phyloP scores from a whole-genome alignment of 2,888 invertebrate genomes.

The Rhagophthalmus giganteus region DNA sequence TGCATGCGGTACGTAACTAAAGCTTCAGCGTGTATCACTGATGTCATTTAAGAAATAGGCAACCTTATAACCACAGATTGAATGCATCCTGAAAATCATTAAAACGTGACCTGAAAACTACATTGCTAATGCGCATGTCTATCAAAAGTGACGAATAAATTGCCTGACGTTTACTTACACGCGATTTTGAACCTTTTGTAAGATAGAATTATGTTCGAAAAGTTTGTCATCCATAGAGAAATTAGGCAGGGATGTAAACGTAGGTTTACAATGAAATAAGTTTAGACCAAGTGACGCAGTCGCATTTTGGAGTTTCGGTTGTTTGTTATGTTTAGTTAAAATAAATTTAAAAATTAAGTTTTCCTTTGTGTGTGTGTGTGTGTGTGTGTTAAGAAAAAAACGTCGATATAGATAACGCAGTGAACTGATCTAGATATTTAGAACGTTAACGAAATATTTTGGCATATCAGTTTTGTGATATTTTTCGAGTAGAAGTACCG shows the following conservation, averaged over 20 bases:
- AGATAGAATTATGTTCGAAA: not conserved
- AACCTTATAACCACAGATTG: too few relatives aligned
- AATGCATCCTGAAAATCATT: too few relatives aligned
- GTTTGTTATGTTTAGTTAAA: conserved; percentile 20
- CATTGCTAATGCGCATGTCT: conserved; percentile 4
- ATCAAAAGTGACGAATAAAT: not conserved
- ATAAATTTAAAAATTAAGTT: conserved; percentile 4
- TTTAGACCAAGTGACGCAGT: conserved; percentile 25
- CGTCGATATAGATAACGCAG: too few relatives aligned
- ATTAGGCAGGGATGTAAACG: conserved; percentile 9
- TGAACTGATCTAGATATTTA: too few relatives aligned
- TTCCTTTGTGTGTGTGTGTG: conserved; percentile 1
- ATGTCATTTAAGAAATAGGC: too few relatives aligned
- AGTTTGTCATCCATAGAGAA: too few relatives aligned
- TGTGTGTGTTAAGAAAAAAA: not conserved
- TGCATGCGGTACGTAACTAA: too few relatives aligned
- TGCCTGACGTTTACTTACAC: not conserved
- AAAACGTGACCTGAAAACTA: too few relatives aligned
- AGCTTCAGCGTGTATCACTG: too few relatives aligned
- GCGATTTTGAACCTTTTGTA: not conserved
- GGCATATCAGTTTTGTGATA: conserved; percentile 21
- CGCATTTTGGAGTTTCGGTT: conserved; percentile 20
- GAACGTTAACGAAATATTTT: conserved; percentile 1
- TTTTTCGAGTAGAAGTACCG: conserved; percentile 22
- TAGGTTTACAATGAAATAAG: conserved; percentile 14